Conservation (phyloP, 2,797 vertebrate species). For the Neostethus bicornis region DNA sequence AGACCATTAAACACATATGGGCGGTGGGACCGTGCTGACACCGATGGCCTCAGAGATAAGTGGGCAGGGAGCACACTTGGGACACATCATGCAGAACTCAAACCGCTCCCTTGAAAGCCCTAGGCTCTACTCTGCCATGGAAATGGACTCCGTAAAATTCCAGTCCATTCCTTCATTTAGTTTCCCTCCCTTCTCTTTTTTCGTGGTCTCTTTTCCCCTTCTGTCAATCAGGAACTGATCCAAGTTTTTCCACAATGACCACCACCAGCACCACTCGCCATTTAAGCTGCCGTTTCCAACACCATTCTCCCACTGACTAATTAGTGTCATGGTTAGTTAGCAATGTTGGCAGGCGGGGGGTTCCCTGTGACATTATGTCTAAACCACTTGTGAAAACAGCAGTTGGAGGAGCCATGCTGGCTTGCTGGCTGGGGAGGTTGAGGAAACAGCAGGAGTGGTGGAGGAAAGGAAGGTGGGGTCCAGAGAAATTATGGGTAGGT, state of each 20-base stretch:
- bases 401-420: conserved; percentile 53
- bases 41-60: conserved; percentile 63
- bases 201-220: conserved; percentile 38
- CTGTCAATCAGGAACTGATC: conserved; percentile 72
- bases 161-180: conserved; percentile 31
- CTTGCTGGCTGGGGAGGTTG: conserved; percentile 36
- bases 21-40: conserved; percentile 58
- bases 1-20: conserved; percentile 68
- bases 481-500: conserved; percentile 60
- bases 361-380: conserved; percentile 78
- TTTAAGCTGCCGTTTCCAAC: conserved; percentile 65
- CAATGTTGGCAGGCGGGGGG: conserved; percentile 71
- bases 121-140: conserved; percentile 32
- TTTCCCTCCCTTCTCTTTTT: conserved; percentile 21
- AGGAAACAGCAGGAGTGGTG: conserved; percentile 23
- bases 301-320: conserved; percentile 72
- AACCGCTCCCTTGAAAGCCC: conserved; percentile 52
- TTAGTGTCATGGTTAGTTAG: conserved; percentile 81
- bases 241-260: conserved; percentile 65
- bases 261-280: conserved; percentile 45
- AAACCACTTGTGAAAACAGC: conserved; percentile 79
- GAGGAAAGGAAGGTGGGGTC: conserved; percentile 24
- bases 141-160: conserved; percentile 56
- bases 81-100: conserved; percentile 52
- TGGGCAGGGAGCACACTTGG: conserved; percentile 40